Base-by-base conservation (phyloP, 2,113 vertebrate species). In the Dryoscopus gambensis region DNA sequence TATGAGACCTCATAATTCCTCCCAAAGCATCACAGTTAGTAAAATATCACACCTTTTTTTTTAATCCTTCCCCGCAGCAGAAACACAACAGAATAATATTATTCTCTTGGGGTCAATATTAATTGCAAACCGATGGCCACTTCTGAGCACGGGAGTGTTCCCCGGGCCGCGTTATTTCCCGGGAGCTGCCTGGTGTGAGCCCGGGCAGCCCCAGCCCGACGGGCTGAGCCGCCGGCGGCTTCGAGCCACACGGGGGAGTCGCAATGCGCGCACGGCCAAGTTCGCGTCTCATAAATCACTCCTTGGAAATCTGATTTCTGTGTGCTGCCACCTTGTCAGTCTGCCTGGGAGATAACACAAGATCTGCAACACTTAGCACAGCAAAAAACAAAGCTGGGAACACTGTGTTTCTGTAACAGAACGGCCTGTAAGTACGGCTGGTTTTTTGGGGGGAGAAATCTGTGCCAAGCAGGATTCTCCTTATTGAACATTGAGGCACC, bases 191-290 rank as follows among this genome's bases (percentile, higher is more conserved):
- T 33, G 30, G 20, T 2, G 52, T 13, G 81, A 50, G 57, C 30
- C 25, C 22, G 53, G 20, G 49, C 62, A 15, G 73, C 24, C 31
- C 49, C 21, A 27, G 83, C 92, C 67, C 30, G 4, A 6, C 35
- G 17, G 35, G 60, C 19, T 17, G 56, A 74, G 94, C 63, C 9
- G 23, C n/a, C 52, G 56, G 78, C 78, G 40, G 14, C 56, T 60
- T 9, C 17, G 70, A 27, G 89, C 98, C 98, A 98, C 98, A 96
- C 97, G 98, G 97, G 97, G 98, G 98, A 98, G 98, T 97, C 55
- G 75, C 97, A 95, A 93, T 59, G 97, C 97, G 87, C 46, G 82
- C 92, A 62, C 64, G 8, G 96, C 42, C 69, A 22, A 75, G 55
- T 40, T 82, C 62, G 15, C 35, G 15, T 62, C 94, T 84, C 89